Evolutionary conservation across 92 coral and sea anemone species (phyloP).

Genomic region (Pocillopora grandis): DNA sequence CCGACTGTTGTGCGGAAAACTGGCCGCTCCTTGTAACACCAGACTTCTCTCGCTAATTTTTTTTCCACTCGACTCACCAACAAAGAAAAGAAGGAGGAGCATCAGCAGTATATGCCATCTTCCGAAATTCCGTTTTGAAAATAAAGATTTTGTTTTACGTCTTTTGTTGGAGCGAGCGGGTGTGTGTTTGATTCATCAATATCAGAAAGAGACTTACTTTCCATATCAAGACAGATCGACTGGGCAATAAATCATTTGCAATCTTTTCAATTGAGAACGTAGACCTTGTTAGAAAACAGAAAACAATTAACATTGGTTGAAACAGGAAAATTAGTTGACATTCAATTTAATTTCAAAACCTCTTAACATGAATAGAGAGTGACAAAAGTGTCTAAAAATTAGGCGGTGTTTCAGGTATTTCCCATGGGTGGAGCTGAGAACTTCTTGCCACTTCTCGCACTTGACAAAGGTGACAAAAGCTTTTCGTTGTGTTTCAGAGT

Average conservation of each 20-base stretch:
- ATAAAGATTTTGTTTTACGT: background rate
- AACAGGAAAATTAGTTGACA: background rate
- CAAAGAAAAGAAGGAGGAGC: too few species aligned
- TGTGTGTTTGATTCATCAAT: too few species aligned
- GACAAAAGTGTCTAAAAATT: background rate
- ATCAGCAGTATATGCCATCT: background rate
- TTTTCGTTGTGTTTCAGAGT: background rate
- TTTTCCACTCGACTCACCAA: too few species aligned
- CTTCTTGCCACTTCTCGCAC: background rate
- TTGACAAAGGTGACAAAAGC: slow-evolving; percentile 22
- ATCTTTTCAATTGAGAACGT: background rate
- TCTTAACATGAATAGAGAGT: background rate
- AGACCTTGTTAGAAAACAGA: background rate
- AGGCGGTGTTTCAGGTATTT: slow-evolving; percentile 4
- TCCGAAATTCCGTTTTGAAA: background rate
- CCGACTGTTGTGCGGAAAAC: too few species aligned
- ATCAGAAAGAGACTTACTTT: too few species aligned
- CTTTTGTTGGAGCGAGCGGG: background rate
- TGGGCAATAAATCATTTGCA: background rate
- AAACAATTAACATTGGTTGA: background rate
- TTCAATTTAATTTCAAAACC: background rate
- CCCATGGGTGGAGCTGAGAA: slow-evolving; percentile 30
- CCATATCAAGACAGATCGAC: too few species aligned
- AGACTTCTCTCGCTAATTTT: too few species aligned
- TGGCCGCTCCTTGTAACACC: too few species aligned